Conservation (phyloP, 2,797 vertebrate genomes). For the Odontamblyopus rebecca region DNA sequence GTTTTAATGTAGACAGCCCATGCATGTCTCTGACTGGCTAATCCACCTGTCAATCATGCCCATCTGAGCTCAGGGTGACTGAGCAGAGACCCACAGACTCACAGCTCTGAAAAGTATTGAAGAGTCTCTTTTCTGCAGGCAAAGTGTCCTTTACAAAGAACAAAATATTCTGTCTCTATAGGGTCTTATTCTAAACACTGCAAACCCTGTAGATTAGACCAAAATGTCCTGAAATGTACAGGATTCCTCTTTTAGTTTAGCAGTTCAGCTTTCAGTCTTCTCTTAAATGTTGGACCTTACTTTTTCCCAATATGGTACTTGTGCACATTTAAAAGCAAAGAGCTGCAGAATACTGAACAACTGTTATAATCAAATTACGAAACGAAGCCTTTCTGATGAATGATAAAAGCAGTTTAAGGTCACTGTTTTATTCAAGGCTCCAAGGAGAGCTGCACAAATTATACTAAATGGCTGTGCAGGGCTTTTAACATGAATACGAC, state of each 20-base stretch:
- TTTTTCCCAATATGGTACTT: neutral
- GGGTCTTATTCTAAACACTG: neutral
- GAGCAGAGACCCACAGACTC: too few species aligned
- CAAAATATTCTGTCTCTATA: neutral
- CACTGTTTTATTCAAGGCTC: conserved; percentile 21
- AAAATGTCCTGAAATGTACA: neutral
- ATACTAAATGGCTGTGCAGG: conserved; percentile 23
- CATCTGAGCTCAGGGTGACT: too few species aligned
- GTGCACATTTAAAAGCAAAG: neutral
- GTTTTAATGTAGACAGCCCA: too few species aligned
- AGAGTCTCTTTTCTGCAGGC: too few species aligned
- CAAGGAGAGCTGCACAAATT: conserved; percentile 7
- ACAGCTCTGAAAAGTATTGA: too few species aligned
- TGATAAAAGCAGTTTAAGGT: conserved; percentile 16
- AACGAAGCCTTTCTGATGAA: conserved; percentile 10
- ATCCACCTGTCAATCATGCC: too few species aligned
- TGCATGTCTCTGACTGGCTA: too few species aligned
- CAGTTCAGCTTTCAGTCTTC: neutral
- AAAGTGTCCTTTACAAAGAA: too few species aligned
- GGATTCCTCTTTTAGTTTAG: neutral
- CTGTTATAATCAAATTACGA: conserved; percentile 9
- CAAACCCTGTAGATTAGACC: neutral
- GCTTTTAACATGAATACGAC: neutral
- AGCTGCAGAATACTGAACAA: neutral
- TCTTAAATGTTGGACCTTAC: neutral